Evolutionary conservation across 2,888 invertebrate genomes (phyloP).

Genomic region (Zele albiditarsus): DNA sequence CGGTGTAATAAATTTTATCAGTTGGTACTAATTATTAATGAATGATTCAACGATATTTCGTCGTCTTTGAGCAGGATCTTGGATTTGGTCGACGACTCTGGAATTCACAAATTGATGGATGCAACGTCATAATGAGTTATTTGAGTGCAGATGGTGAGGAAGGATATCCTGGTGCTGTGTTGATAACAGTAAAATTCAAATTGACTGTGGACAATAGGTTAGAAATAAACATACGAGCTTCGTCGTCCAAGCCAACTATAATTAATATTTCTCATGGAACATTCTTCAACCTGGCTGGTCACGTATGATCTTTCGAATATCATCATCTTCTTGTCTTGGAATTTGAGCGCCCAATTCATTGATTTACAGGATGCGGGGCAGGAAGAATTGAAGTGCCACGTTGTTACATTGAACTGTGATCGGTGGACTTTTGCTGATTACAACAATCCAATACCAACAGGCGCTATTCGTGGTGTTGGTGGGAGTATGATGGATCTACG

Average conservation of each 20-base stretch:
- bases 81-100: conserved; percentile 71
- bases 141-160: conserved; percentile 76
- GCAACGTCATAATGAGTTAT: conserved; percentile 72
- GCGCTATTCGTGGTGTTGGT: conserved; percentile 80
- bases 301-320: conserved; percentile 68
- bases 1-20: conserved; percentile 79
- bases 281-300: conserved; percentile 78
- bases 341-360: not conserved
- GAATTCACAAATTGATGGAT: conserved; percentile 72
- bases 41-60: not conserved
- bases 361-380: conserved; percentile 76
- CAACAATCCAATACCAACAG: conserved; percentile 81
- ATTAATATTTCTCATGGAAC: conserved; percentile 78
- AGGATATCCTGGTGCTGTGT: conserved; percentile 77
- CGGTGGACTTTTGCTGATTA: conserved; percentile 81
- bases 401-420: conserved; percentile 83
- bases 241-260: conserved; percentile 75
- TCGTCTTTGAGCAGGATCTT: conserved; percentile 48
- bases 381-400: conserved; percentile 79
- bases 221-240: conserved; percentile 74
- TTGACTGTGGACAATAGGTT: conserved; percentile 74
- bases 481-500: conserved; percentile 85
- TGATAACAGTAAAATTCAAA: conserved; percentile 73
- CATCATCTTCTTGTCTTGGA: not conserved
- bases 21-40: conserved; percentile 14